Conservation (phyloP, 2,113 vertebrate species). For the Ictalurus punctatus region DNA sequence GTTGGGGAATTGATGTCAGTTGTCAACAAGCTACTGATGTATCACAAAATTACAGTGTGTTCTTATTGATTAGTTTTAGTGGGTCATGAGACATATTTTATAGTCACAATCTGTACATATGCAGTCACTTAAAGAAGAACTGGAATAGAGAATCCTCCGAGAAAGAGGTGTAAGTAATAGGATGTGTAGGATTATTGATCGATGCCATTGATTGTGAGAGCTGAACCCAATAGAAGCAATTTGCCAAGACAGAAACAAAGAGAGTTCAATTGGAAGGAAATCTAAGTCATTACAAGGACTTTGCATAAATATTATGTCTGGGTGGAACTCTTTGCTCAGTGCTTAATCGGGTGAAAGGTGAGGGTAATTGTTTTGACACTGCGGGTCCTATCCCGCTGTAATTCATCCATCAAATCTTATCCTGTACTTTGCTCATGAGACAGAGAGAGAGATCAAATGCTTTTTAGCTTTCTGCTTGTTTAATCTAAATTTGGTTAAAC, state of each 20-base stretch:
- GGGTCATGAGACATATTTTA: slow-evolving; percentile 12
- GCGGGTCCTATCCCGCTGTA: not conserved
- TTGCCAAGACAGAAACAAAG: slow-evolving; percentile 42
- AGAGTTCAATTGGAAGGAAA: slow-evolving; percentile 36
- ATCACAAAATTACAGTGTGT: slow-evolving; percentile 11
- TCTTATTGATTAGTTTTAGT: not conserved
- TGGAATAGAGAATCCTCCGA: slow-evolving; percentile 7
- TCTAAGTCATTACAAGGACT: slow-evolving; percentile 34
- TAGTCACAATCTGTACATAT: not conserved
- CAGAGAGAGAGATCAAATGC: not conserved
- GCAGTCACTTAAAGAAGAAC: slow-evolving; percentile 7
- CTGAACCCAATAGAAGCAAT: slow-evolving; percentile 54
- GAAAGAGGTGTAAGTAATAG: slow-evolving; percentile 45
- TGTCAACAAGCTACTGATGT: slow-evolving; percentile 30
- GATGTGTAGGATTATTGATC: slow-evolving; percentile 52
- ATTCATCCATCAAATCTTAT: slow-evolving; percentile 30
- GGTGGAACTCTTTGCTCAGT: slow-evolving; percentile 27
- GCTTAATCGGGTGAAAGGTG: slow-evolving; percentile 11
- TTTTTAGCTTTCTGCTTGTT: not conserved
- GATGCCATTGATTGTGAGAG: slow-evolving; percentile 54
- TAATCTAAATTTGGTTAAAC: not conserved
- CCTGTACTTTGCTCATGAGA: not conserved
- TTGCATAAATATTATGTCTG: slow-evolving; percentile 32
- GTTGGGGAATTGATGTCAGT: slow-evolving; percentile 23
- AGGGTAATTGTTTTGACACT: slow-evolving; percentile 1